A percentile compares a stretch with the other conserved stretches of the same genome.
phyloP scores from a whole-genome alignment of 2,113 vertebrate species.

The Coturnix japonica region DNA sequence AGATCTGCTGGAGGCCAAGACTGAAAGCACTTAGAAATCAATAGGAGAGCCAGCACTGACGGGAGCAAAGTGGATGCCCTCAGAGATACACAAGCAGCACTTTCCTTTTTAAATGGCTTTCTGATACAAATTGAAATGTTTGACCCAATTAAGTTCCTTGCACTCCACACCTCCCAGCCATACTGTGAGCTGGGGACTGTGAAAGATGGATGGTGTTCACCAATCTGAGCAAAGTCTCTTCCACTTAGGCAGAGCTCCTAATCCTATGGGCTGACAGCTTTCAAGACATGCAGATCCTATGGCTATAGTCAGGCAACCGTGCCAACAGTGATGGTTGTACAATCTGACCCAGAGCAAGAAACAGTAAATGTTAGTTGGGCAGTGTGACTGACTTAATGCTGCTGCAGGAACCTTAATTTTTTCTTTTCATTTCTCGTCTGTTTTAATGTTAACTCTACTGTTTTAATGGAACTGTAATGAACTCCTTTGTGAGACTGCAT shows the following conservation, averaged over 20 bases:
- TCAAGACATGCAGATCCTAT: not conserved
- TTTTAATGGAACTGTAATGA: slow-evolving; percentile 61
- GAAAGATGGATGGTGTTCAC: slow-evolving; percentile 9
- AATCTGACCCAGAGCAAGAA: not conserved
- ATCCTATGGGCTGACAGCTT: not conserved
- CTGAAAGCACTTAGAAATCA: not conserved
- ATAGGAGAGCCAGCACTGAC: not conserved
- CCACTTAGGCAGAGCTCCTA: not conserved
- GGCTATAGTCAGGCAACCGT: not conserved
- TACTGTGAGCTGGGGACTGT: not conserved
- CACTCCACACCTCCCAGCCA: not conserved
- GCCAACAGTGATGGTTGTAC: not conserved
- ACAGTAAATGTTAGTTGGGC: not conserved
- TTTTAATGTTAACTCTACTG: slow-evolving; percentile 25
- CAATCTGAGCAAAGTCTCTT: slow-evolving; percentile 1
- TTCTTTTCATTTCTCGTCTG: not conserved
- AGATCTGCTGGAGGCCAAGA: not conserved
- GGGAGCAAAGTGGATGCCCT: not conserved
- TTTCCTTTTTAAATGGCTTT: slow-evolving; percentile 18
- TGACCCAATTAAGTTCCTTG: not conserved
- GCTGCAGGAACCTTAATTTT: not conserved
- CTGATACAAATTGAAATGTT: slow-evolving; percentile 48
- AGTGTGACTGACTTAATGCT: not conserved
- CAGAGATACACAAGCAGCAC: not conserved
- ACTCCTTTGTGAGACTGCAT: slow-evolving; percentile 44